Evolutionary conservation across 2,113 vertebrate genomes (phyloP), one percentile per base, ranked within the genome.

Genomic region (Vulpes lagopus): DNA sequence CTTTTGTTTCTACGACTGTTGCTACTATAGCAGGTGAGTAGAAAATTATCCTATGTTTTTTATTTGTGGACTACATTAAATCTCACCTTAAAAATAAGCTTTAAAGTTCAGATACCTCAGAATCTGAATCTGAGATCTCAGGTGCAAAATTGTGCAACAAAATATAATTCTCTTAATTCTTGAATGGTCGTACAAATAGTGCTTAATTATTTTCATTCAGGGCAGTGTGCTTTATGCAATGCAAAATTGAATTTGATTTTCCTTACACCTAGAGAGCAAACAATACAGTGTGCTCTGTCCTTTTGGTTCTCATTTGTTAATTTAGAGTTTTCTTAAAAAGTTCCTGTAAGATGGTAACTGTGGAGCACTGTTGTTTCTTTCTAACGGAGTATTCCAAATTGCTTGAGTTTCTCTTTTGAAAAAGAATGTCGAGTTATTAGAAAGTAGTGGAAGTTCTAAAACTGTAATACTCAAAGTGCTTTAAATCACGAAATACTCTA

Each of bases 61-160:
- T 97, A 9, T 85, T 95, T 95, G 9, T 92, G 80, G 76, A 55
- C 5, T 43, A 82, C 32, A 53, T 91, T 91, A 93, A 95, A 69
- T 94, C 51, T 35, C 35, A 80, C 20, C 51, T 74, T 96, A 69
- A 87, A 95, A 89, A 55, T 96, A 96, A 74, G 67, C 65, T 90
- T 93, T 82, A 94, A 76, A 95, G 25, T 51, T 95, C n/a, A 94
- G 49, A 78, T 97, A 78, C 32, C 19, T 94, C 35, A 91, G 55
- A 79, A 94, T 76, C 2, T 76, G 43, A 76, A 76, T 51, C 38
- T 74, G 67, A 35, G 85, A 38, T 94, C 32, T 92, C 3, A 71
- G 60, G 59, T 55, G 14, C 67, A 85, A 81, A 94, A 71, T 65
- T 90, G 16, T 90, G 2, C 51, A 89, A 62, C 15, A 76, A 23